A percentile compares a stretch with the other conserved stretches of the same genome.
phyloP scores from a whole-genome alignment of 2,797 vertebrate species.

The Mastacembelus armatus region DNA sequence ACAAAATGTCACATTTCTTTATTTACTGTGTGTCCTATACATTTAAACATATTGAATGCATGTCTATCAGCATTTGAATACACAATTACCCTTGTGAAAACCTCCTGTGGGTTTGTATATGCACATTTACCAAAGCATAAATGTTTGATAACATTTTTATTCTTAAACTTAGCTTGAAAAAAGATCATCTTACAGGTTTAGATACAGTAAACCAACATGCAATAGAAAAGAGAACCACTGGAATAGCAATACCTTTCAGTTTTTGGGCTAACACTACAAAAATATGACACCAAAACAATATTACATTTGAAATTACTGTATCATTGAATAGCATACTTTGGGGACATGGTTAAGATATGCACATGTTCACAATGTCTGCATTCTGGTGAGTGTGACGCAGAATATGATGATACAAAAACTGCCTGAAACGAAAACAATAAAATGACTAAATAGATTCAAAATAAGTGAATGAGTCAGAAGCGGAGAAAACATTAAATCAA shows the following conservation, averaged over 20 bases:
- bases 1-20: constrained; percentile 24
- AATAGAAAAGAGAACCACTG: background rate
- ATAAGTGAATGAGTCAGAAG: background rate
- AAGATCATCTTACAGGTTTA: background rate
- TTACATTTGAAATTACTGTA: too few species aligned
- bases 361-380: too few species aligned
- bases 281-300: background rate
- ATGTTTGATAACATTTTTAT: background rate
- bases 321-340: too few species aligned
- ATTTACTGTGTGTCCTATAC: constrained; percentile 1
- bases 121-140: background rate
- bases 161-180: background rate
- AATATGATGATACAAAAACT: background rate
- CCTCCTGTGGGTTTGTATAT: background rate
- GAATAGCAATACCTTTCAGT: background rate
- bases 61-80: background rate
- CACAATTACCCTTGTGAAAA: background rate
- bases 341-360: too few species aligned
- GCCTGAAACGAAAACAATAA: background rate
- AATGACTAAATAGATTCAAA: background rate
- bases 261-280: background rate
- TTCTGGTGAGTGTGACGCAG: background rate
- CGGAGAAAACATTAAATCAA: background rate
- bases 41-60: too few species aligned
- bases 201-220: background rate